Evolutionary conservation across 2,113 vertebrate species (phyloP), one percentile per base, ranked within the genome.

Genomic region (Otolemur garnettii): DNA sequence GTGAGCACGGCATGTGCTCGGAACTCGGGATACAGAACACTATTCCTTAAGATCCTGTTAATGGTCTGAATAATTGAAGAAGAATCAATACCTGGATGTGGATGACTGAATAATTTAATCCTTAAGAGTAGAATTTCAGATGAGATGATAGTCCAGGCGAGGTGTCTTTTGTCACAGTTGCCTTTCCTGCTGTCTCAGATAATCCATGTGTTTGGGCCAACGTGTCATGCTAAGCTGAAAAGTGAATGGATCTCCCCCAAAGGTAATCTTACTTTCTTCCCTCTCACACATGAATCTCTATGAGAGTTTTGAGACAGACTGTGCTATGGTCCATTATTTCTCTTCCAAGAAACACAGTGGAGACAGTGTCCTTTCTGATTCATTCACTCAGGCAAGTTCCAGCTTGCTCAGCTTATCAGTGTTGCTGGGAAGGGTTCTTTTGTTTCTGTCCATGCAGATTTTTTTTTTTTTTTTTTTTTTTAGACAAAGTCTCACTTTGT

Each of bases 71-170:
- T 80, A 85, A 93, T 75, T 91, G 82, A 95, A 88, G 81, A 84
- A 90, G 90, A 88, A 88, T 81, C 33, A 91, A 81, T 11, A 45
- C 77, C 85, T 91, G 80, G 60, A 93, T 64, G 10, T 59, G 84
- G 94, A 57, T 81, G 60, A 71, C n/a, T 97, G 83, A 95, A 84
- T 84, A 85, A 93, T 82, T 86, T 84, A 96, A 91, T 91, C 62
- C 66, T 66, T 91, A 86, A 72, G 60, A 91, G 79, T 68, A 91
- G 82, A 93, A 96, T 89, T 66, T 95, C 94, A 91, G 79, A 12
- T 7, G 19, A 72, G 13, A 5, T 13, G 30, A 80, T 77, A 59
- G 33, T 53, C 6, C 38, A 59, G n/a, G 78, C 66, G 62, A 82
- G 59, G 24, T 64, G 3, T 66, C 83, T 83, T 93, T 80, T 68